Evolutionary conservation across 2,113 vertebrate genomes (phyloP).

Genomic region (Nansenia antarctica): DNA sequence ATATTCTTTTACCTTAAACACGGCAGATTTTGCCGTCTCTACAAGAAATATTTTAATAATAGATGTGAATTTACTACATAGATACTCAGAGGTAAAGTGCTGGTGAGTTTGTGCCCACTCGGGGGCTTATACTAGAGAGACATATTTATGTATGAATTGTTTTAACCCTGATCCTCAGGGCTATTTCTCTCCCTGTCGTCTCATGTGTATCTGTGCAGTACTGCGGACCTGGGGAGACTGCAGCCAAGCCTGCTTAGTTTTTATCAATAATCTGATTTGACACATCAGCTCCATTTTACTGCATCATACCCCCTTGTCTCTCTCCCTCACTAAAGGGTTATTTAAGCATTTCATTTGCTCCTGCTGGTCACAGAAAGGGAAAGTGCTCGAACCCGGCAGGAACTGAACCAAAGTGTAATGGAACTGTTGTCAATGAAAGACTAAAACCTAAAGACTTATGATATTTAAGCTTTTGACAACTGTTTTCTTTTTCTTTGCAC

Average conservation of each 20-base stretch:
- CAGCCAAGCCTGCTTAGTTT: constrained; percentile 26
- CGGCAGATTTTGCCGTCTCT: constrained; percentile 47
- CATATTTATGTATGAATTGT: constrained; percentile 43
- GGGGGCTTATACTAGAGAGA: constrained; percentile 39
- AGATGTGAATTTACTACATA: constrained; percentile 62
- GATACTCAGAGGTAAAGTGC: constrained; percentile 34
- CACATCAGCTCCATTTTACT: constrained; percentile 22
- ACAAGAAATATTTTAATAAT: constrained; percentile 69
- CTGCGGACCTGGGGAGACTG: constrained; percentile 5
- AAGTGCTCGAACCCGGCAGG: constrained; percentile 24
- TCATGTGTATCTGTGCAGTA: constrained; percentile 31
- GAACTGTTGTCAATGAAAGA: constrained; percentile 20
- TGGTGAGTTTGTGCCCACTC: constrained; percentile 45
- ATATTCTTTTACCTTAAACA: constrained; percentile 67
- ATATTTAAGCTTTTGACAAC: constrained; percentile 5
- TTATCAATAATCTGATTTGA: constrained; percentile 19
- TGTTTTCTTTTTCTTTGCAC: constrained; percentile 21
- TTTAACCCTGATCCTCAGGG: constrained; percentile 47
- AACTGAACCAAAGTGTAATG: constrained; percentile 62
- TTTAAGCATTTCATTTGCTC: constrained; percentile 39
- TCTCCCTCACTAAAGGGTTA: constrained; percentile 26
- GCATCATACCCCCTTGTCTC: constrained; percentile 19
- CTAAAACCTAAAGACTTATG: background rate
- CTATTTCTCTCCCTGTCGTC: constrained; percentile 27
- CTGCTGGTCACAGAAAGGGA: constrained; percentile 63